Evolutionary conservation across 2,797 vertebrate genomes (phyloP), one percentile per base, ranked within the genome.

Genomic region (Sebastes matsubarae): DNA sequence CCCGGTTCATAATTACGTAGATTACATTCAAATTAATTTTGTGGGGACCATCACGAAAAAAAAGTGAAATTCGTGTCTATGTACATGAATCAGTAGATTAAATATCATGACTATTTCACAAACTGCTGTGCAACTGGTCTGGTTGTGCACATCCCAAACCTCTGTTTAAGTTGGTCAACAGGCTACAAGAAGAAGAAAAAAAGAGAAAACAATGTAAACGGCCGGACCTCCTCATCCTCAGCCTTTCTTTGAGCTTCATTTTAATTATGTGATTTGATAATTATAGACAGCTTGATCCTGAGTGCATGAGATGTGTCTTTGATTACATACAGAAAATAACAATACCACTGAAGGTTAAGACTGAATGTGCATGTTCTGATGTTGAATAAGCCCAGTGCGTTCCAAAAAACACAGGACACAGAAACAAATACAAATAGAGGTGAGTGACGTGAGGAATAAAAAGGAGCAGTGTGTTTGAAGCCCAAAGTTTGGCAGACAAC

Each of bases 401-500:
- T 54, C 20, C 20, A 50, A 50, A 50, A 50, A 50, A 50, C 29
- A 54, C 10, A 22, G 29, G 16, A 34, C 60, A 12, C 30, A 22
- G 18, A 30, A 52, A 30, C 12, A 32, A 24, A 63, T 8, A 14
- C 14, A 59, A 54, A 42, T 5, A 6, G 9, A 64, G 16, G 3
- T 4, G 46, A 42, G n/a, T 18, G 66, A 32, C n/a, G 10, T 10
- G 27, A 46, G 38, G 18, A 36, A 30, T 27, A 59, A 5, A n/a
- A 63, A 52, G 22, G 24, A 24, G 18, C 20, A 1, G 66, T 16
- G 16, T 22, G 69, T 34, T 22, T 36, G 14, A 77, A 60, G 3
- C n/a, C 22, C 13, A 9, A 60, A 22, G 32, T 52, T 12, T 74
- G 74, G 64, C 83, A 54, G 79, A 12, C 13, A 42, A n/a, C 80